Conservation (phyloP, 2,888 invertebrate genomes). For the Melanchra persicariae region DNA sequence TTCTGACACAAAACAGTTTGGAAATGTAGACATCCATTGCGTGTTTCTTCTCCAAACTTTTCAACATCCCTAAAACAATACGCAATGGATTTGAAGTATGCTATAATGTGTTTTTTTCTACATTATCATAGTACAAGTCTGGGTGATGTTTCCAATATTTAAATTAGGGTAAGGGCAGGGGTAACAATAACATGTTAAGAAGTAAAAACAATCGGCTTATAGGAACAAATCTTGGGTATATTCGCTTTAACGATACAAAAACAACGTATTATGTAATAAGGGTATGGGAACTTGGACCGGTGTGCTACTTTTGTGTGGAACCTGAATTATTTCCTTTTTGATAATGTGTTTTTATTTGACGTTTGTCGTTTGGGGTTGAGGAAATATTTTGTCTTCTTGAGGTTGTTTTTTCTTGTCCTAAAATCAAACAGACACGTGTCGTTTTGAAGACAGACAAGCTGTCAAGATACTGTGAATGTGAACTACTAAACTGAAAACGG, state of each 20-base stretch:
- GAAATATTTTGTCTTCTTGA: constrained; percentile 6
- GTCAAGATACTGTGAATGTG: not conserved
- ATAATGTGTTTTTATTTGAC: constrained; percentile 6
- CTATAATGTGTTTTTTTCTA: not conserved
- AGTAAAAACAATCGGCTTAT: constrained; percentile 51
- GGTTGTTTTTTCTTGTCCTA: not conserved
- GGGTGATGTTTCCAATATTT: constrained; percentile 34
- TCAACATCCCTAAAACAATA: not conserved
- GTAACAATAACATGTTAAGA: constrained; percentile 48
- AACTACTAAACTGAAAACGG: too few species aligned
- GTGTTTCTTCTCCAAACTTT: not conserved
- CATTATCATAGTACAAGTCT: not conserved
- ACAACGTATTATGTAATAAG: constrained; percentile 7
- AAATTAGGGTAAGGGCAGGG: constrained; percentile 39
- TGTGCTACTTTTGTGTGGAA: too few species aligned
- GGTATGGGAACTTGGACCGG: not conserved
- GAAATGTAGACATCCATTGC: not conserved
- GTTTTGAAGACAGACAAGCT: too few species aligned
- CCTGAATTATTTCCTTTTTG: not conserved
- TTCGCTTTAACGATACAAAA: constrained; percentile 20
- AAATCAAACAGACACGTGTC: not conserved
- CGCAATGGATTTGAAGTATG: constrained; percentile 1
- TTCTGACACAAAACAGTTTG: not conserved
- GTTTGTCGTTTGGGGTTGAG: not conserved
- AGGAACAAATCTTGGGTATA: constrained; percentile 38